A percentile compares a stretch with the other conserved stretches of the same genome.
Evolutionary conservation across 37 sponge, comb jelly and placozoan genomes (phyloP).

Genomic region (Hexactinellida sp.): DNA sequence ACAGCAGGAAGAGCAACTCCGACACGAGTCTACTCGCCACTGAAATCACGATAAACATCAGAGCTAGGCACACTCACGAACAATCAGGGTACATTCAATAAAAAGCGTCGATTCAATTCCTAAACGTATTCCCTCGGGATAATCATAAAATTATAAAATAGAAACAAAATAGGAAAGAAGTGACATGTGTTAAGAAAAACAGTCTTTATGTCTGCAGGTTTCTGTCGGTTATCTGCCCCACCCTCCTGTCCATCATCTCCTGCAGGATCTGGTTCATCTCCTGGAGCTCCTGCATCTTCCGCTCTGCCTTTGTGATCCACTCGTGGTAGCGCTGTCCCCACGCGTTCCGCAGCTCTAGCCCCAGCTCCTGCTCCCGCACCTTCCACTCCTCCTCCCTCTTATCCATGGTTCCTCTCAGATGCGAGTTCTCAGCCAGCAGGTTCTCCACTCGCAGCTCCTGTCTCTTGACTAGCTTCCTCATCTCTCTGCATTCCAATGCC

Average conservation of each 20-base stretch:
- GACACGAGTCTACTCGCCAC: slow-evolving; percentile 14
- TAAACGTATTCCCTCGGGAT: no score
- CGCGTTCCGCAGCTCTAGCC: slow-evolving; percentile 30
- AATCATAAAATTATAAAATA: background rate
- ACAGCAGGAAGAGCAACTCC: background rate
- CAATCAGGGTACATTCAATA: no score
- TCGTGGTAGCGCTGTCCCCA: slow-evolving; percentile 66
- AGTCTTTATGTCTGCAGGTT: no score
- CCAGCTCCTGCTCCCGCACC: slow-evolving; percentile 31
- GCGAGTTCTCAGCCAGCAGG: slow-evolving; percentile 21
- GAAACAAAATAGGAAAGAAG: background rate
- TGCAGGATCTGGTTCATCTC: slow-evolving; percentile 40
- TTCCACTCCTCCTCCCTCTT: slow-evolving; percentile 50
- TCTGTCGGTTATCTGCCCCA: background rate
- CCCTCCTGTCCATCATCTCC: background rate
- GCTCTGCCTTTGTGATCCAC: slow-evolving; percentile 63
- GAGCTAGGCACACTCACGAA: background rate
- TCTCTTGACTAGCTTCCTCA: slow-evolving; percentile 22
- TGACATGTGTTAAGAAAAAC: background rate
- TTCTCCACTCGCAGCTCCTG: slow-evolving; percentile 25
- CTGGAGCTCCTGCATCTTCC: slow-evolving; percentile 64
- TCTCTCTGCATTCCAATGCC: slow-evolving; percentile 17
- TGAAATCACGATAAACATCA: background rate
- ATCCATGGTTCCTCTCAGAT: slow-evolving; percentile 29
- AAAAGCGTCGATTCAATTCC: no score